Evolutionary conservation across 2,113 vertebrate genomes (phyloP).

Genomic region (Pluvialis apricaria): DNA sequence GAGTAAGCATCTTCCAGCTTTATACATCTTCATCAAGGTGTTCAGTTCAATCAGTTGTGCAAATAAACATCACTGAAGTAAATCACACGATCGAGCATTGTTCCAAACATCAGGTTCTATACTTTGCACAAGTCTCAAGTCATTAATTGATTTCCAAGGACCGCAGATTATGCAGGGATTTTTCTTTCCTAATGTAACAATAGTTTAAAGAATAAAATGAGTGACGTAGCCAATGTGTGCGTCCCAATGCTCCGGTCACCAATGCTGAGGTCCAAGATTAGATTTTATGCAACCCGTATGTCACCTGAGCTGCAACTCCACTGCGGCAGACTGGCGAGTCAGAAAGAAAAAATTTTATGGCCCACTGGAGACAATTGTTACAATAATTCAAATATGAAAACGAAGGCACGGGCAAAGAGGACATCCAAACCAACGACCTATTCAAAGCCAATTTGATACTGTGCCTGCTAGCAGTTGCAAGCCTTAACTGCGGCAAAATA

Average conservation of each 20-base stretch:
- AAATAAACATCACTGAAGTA: background rate
- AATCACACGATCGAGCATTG: accelerated
- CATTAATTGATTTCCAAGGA: accelerated
- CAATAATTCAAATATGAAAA: background rate
- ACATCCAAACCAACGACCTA: background rate
- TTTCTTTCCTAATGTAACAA: background rate
- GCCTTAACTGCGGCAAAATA: background rate
- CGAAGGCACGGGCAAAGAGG: background rate
- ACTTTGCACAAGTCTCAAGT: background rate
- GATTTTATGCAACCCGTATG: background rate
- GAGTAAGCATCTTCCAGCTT: background rate
- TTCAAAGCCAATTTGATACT: background rate
- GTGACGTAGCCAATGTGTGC: accelerated
- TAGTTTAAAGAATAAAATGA: background rate
- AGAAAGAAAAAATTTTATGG: background rate
- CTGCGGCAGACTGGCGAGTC: background rate
- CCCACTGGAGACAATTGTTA: background rate
- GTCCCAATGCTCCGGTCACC: background rate
- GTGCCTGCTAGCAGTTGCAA: background rate
- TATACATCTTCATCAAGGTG: background rate
- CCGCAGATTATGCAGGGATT: background rate
- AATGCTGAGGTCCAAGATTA: background rate
- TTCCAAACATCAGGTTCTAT: background rate
- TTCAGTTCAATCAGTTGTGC: background rate
- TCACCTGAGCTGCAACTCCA: background rate